These are phyloP conservation scores for Oncorhynchus mykiss DNA, from an alignment of 2,113 vertebrate genomes.

Conservation along the genomic window DNA sequence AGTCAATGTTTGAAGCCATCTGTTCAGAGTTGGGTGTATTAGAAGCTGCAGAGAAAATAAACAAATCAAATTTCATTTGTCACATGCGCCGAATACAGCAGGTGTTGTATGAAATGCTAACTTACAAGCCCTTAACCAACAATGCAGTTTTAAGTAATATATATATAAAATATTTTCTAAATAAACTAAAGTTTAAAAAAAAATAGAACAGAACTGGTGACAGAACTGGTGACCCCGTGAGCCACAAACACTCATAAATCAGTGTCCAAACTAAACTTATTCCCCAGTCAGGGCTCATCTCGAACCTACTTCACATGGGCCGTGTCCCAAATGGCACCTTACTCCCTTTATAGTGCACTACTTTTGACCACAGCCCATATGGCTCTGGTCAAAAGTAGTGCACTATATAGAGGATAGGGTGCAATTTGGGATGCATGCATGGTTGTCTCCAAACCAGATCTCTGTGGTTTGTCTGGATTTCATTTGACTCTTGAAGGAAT, in stretches of 20 bases:
- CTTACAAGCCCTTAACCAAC: too few species aligned
- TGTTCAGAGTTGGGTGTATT: conserved; percentile 7
- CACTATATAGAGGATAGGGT: too few species aligned
- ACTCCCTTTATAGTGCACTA: too few species aligned
- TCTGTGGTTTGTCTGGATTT: conserved; percentile 18
- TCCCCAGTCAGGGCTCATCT: neutral
- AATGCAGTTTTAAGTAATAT: too few species aligned
- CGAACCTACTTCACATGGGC: neutral
- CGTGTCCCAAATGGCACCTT: too few species aligned
- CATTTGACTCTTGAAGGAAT: neutral
- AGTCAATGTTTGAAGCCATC: conserved; percentile 23
- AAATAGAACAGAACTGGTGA: conserved; percentile 25
- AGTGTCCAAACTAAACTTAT: neutral
- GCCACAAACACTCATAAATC: conserved; percentile 27
- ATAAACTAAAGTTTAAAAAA: too few species aligned
- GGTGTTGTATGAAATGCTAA: too few species aligned
- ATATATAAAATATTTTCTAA: neutral
- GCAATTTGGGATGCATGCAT: too few species aligned
- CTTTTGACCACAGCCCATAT: too few species aligned
- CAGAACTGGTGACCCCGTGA: conserved; percentile 17
- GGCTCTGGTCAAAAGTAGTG: too few species aligned
- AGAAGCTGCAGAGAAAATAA: conserved; percentile 27
- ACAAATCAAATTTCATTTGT: neutral
- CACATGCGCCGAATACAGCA: too few species aligned
- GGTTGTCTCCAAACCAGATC: neutral